phyloP scores from a whole-genome alignment of 2,888 invertebrate species.

The Branchipolynoe longqiensis region DNA sequence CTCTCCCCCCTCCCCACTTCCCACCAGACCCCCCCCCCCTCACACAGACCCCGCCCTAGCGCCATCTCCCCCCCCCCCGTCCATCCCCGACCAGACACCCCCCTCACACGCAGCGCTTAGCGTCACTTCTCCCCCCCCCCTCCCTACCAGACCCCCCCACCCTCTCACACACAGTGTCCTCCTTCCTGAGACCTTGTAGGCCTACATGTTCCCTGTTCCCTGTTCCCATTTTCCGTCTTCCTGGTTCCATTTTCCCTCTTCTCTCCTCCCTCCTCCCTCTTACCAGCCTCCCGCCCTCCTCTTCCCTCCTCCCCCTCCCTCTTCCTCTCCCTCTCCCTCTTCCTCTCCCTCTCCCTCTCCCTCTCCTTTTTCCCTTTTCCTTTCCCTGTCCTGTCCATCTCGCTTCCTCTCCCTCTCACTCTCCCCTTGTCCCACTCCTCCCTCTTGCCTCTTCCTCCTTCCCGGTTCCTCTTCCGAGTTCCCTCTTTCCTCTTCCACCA shows the following conservation, averaged over 20 bases:
- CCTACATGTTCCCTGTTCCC: neutral
- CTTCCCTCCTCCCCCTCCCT: neutral
- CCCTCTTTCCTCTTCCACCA: no score
- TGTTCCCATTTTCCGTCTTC: neutral
- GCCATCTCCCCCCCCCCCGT: neutral
- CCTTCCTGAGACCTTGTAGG: no score
- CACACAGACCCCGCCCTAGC: constrained; percentile 1
- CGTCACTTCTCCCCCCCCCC: neutral
- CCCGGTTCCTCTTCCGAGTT: no score
- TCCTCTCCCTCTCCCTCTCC: neutral
- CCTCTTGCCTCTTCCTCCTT: no score
- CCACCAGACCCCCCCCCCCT: neutral
- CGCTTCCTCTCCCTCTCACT: neutral
- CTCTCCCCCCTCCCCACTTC: neutral
- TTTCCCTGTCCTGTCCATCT: neutral
- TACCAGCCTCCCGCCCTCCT: neutral
- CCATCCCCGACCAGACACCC: no score
- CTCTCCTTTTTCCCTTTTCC: neutral
- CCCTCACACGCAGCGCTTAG: neutral
- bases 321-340: neutral
- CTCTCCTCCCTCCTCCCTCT: neutral
- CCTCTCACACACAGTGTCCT: neutral
- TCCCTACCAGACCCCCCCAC: no score
- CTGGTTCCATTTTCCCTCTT: neutral
- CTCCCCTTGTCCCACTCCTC: neutral